phyloP scores from a whole-genome alignment of 2,797 vertebrate genomes.

The Bufotes viridis region DNA sequence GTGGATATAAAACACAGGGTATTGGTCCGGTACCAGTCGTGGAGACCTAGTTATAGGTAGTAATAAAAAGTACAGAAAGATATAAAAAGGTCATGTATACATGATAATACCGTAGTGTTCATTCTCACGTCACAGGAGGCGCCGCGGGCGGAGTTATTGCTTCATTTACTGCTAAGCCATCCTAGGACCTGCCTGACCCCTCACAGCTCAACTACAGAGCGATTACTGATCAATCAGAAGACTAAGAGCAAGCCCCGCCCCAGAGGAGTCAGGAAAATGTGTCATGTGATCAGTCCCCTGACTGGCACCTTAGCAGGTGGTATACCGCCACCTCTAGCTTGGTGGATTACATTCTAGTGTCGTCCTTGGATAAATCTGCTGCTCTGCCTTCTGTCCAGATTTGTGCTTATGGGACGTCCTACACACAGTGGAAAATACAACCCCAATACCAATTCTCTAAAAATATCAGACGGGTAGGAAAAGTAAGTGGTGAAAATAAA shows the following conservation, averaged over 20 bases:
- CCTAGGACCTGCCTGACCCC: neutral
- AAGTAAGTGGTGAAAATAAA: too few relatives aligned
- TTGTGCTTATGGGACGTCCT: neutral
- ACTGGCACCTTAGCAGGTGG: too few relatives aligned
- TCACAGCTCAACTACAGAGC: neutral
- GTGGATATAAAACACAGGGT: conserved; percentile 46
- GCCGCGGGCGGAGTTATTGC: conserved; percentile 27
- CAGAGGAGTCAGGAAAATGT: neutral
- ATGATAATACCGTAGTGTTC: conserved; percentile 26
- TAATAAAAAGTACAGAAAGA: conserved; percentile 37
- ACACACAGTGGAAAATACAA: neutral
- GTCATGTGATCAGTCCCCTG: neutral
- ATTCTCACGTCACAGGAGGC: neutral
- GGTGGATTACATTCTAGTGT: neutral
- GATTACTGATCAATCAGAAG: neutral
- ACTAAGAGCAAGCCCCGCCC: neutral
- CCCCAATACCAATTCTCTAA: too few relatives aligned
- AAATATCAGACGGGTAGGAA: too few relatives aligned
- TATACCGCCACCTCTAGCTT: neutral
- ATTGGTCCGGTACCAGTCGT: conserved; percentile 36
- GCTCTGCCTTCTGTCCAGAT: neutral
- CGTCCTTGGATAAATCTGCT: neutral
- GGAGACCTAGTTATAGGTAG: conserved; percentile 39
- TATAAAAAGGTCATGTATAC: conserved; percentile 34
- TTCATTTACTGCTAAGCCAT: neutral